Percentiles rank a stretch among this genome's conserved stretches.
phyloP scores from a whole-genome alignment of 2,797 vertebrate genomes.

The Microctenopoma lineatum region DNA sequence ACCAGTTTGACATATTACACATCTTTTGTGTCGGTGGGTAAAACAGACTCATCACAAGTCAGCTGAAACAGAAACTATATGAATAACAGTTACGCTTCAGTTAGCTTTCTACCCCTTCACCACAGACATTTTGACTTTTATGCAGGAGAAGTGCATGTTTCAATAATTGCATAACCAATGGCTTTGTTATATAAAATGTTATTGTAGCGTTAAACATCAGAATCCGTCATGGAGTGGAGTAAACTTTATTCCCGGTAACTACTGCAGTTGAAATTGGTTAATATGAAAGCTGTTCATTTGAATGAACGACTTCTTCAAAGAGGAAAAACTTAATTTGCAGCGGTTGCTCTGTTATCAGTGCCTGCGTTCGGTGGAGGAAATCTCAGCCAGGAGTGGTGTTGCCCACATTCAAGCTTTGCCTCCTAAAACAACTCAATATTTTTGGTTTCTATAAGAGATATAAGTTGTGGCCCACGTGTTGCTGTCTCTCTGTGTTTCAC shows the following conservation, averaged over 20 bases:
- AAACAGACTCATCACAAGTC: neutral
- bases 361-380: slow-evolving; percentile 8
- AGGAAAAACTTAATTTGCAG: slow-evolving; percentile 8
- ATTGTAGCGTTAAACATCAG: no score
- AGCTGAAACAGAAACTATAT: neutral
- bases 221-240: no score
- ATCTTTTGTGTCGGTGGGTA: neutral
- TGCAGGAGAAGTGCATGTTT: neutral
- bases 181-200: neutral
- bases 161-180: neutral
- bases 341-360: slow-evolving; percentile 5
- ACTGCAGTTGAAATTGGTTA: neutral
- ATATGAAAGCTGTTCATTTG: neutral
- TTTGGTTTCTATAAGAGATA: neutral
- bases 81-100: neutral
- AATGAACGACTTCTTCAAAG: neutral
- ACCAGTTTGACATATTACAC: no score
- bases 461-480: slow-evolving; percentile 1
- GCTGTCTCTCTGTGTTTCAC: slow-evolving; percentile 30
- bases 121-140: no score
- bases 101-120: neutral
- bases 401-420: neutral
- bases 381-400: neutral
- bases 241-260: neutral
- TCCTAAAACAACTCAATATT: neutral